Conservation (phyloP, 2,113 vertebrate genomes). For the Stigmatopora nigra region DNA sequence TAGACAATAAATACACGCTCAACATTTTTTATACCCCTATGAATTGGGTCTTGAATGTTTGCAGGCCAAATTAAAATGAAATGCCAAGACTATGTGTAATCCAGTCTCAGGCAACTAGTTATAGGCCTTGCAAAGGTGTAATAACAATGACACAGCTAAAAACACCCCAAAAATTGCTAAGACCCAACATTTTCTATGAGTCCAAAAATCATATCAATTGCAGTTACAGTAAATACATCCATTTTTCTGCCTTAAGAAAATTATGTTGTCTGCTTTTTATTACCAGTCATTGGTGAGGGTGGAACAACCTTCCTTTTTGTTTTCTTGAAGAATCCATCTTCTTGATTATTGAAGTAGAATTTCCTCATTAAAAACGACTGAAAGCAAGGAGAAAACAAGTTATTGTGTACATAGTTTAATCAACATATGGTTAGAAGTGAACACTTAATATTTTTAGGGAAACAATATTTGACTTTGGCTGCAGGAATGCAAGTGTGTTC, state of each 20-base stretch:
- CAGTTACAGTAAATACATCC: conserved; percentile 3
- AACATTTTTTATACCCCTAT: too few relatives aligned
- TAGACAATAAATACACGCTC: neutral
- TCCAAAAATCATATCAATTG: neutral
- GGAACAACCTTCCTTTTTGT: conserved; percentile 98
- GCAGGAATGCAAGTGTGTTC: neutral
- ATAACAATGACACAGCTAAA: too few relatives aligned
- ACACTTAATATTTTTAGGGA: neutral
- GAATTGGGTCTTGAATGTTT: too few relatives aligned
- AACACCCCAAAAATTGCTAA: too few relatives aligned
- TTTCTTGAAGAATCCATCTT: conserved; percentile 99
- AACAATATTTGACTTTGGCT: neutral
- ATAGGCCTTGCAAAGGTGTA: too few relatives aligned
- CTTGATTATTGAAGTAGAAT: conserved; percentile 97
- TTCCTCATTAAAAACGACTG: conserved; percentile 96
- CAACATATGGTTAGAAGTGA: neutral
- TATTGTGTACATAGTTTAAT: neutral
- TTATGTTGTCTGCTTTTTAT: neutral
- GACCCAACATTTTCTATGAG: too few relatives aligned
- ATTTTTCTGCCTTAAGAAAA: too few relatives aligned
- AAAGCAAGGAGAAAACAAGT: conserved; percentile 9
- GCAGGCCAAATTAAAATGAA: too few relatives aligned
- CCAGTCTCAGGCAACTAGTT: neutral
- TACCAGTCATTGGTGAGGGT: conserved; percentile 98
- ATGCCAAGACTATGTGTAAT: neutral